Conservation (phyloP, 2,888 invertebrate genomes). For the Athetis lepigone region DNA sequence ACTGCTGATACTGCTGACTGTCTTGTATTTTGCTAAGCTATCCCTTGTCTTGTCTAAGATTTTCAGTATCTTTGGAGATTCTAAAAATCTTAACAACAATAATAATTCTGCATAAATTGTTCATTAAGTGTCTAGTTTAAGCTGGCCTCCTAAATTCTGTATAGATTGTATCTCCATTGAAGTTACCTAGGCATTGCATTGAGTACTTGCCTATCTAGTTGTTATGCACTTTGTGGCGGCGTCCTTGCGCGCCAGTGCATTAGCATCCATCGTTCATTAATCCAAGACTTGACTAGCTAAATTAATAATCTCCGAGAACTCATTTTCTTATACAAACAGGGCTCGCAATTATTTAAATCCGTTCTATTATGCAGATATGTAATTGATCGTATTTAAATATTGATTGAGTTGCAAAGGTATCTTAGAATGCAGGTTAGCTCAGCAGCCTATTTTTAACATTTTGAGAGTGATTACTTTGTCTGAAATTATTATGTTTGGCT, state of each 20-base stretch:
- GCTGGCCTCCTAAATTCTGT: constrained; percentile 26
- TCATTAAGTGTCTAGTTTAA: constrained; percentile 2
- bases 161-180: constrained; percentile 21
- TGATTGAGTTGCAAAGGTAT: neutral
- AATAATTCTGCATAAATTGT: neutral
- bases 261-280: constrained; percentile 64
- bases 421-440: neutral
- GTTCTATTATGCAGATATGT: constrained; percentile 3
- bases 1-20: neutral
- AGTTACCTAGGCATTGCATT: constrained; percentile 34
- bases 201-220: constrained; percentile 35
- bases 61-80: neutral
- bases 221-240: constrained; percentile 52
- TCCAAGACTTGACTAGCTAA: constrained; percentile 52
- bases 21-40: neutral
- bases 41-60: neutral
- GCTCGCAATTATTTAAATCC: neutral
- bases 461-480: neutral
- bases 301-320: constrained; percentile 40
- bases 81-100: neutral
- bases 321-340: constrained; percentile 10
- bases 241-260: constrained; percentile 62
- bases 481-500: neutral
- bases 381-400: constrained; percentile 1
- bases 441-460: constrained; percentile 6